phyloP scores from a whole-genome alignment of 2,113 vertebrate genomes.

The Blennius ocellaris region DNA sequence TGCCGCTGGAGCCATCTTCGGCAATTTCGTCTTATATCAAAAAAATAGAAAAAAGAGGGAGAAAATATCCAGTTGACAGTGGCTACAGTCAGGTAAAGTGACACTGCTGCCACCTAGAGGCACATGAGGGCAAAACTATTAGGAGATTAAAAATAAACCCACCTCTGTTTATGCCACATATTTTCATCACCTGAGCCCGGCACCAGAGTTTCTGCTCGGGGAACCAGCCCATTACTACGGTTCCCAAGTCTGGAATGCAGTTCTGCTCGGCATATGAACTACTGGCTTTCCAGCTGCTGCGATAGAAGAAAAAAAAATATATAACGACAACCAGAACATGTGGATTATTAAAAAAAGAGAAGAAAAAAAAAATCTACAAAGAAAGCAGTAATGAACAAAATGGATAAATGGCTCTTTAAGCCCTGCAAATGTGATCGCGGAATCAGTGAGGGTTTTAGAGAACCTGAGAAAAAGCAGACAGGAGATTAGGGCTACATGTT shows the following conservation, averaged over 20 bases:
- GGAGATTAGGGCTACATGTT: constrained; percentile 21
- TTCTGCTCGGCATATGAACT: constrained; percentile 72
- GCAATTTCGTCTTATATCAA: constrained; percentile 24
- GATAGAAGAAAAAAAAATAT: constrained; percentile 39
- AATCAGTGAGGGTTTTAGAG: constrained; percentile 34
- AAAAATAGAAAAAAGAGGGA: constrained; percentile 12
- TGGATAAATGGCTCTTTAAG: constrained; percentile 35
- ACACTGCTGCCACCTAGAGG: constrained; percentile 74
- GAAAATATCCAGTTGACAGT: not conserved
- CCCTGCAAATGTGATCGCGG: constrained; percentile 45
- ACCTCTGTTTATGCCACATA: constrained; percentile 79
- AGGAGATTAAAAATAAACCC: constrained; percentile 19
- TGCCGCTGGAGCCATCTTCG: not conserved
- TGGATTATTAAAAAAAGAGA: constrained; percentile 43
- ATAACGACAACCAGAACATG: constrained; percentile 52
- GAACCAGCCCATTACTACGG: constrained; percentile 75
- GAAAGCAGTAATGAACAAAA: constrained; percentile 43
- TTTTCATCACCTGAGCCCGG: constrained; percentile 79
- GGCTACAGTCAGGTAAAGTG: constrained; percentile 21
- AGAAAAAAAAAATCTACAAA: constrained; percentile 35
- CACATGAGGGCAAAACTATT: constrained; percentile 24
- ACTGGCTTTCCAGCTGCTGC: constrained; percentile 60
- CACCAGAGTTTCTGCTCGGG: constrained; percentile 75
- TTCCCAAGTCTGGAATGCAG: constrained; percentile 79
- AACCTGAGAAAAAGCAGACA: constrained; percentile 44